Evolutionary conservation across 2,888 invertebrate genomes (phyloP).

Genomic region (Neuroscelio doddi): DNA sequence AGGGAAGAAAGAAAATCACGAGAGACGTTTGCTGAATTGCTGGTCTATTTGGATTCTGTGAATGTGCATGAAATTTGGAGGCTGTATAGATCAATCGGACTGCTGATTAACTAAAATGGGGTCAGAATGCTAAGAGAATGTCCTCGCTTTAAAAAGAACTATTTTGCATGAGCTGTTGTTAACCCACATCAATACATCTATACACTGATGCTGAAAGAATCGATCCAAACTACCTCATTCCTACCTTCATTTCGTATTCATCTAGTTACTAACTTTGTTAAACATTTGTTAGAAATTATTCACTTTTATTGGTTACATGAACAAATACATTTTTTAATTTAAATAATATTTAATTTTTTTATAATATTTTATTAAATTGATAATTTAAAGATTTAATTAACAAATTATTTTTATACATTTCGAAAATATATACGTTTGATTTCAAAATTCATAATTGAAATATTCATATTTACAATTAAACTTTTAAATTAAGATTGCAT

Average conservation of each 20-base stretch:
- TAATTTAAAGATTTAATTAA: too few relatives aligned
- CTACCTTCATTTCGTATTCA: constrained; percentile 15
- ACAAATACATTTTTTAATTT: too few relatives aligned
- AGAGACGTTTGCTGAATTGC: constrained; percentile 15
- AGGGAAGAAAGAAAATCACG: constrained; percentile 14
- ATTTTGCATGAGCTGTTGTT: constrained; percentile 62
- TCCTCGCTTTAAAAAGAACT: constrained; percentile 57
- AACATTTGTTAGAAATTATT: too few relatives aligned
- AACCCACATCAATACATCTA: constrained; percentile 60
- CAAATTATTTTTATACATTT: too few relatives aligned
- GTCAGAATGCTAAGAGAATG: constrained; percentile 52
- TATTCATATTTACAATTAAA: too few relatives aligned
- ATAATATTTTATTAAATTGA: too few relatives aligned
- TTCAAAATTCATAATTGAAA: too few relatives aligned
- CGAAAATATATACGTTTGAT: too few relatives aligned
- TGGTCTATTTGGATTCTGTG: constrained; percentile 38
- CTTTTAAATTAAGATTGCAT: too few relatives aligned
- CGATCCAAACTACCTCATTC: constrained; percentile 39
- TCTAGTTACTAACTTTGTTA: too few relatives aligned
- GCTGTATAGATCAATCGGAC: constrained; percentile 14
- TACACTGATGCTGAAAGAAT: constrained; percentile 39
- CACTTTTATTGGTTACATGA: too few relatives aligned
- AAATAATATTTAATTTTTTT: too few relatives aligned
- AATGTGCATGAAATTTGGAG: constrained; percentile 28
- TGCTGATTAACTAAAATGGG: constrained; percentile 36